phyloP scores from a whole-genome alignment of 1,140 invertebrate genomes.

The Brachionus asplanchnoidis region DNA sequence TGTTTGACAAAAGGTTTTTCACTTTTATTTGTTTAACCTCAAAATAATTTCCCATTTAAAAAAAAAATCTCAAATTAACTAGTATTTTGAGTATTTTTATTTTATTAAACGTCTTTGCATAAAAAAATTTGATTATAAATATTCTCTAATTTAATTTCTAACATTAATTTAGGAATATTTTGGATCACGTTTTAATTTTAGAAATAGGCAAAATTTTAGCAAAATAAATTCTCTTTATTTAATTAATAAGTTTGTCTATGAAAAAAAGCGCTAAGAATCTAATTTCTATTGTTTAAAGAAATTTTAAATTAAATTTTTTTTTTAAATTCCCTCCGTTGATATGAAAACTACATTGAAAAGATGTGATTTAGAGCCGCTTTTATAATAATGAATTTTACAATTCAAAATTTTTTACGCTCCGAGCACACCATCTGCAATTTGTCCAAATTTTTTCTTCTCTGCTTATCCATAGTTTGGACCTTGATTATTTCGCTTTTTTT shows the following conservation, averaged over 20 bases:
- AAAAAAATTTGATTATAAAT: not conserved
- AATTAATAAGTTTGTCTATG: not conserved
- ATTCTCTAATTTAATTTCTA: too few species aligned
- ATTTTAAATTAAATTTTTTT: not conserved
- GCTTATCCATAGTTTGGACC: not conserved
- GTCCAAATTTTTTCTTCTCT: not conserved
- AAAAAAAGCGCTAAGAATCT: not conserved
- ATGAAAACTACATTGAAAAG: not conserved
- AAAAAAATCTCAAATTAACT: too few species aligned
- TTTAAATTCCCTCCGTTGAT: not conserved
- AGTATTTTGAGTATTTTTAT: too few species aligned
- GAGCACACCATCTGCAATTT: not conserved
- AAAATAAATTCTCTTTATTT: not conserved
- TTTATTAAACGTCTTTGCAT: too few species aligned
- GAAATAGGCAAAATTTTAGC: not conserved
- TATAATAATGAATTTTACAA: not conserved
- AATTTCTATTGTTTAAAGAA: not conserved
- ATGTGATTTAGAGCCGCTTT: not conserved
- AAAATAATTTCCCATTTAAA: too few species aligned
- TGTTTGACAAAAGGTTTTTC: too few species aligned
- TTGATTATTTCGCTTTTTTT: not conserved
- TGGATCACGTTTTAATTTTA: not conserved
- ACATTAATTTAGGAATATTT: not conserved
- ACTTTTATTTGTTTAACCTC: too few species aligned
- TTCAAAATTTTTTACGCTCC: not conserved